phyloP scores from a whole-genome alignment of 2,113 vertebrate genomes.

The Alethe castanea region DNA sequence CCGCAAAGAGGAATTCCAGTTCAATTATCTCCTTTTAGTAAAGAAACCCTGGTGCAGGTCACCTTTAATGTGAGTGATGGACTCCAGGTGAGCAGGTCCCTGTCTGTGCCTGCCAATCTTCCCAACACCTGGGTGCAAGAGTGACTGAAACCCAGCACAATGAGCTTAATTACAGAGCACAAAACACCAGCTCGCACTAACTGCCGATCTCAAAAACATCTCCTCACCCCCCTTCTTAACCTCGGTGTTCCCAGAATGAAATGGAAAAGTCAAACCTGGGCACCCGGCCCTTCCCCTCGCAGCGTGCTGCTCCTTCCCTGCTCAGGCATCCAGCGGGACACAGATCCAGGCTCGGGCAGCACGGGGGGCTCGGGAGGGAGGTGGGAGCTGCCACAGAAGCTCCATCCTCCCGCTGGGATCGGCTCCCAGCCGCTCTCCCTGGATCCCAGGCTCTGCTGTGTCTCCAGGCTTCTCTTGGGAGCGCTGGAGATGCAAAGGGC shows the following conservation, averaged over 20 bases:
- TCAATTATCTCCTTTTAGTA: neutral
- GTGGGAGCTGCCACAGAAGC: neutral
- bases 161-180: neutral
- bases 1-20: neutral
- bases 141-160: neutral
- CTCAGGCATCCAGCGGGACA: neutral
- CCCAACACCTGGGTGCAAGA: neutral
- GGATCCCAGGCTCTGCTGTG: neutral
- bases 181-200: neutral
- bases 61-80: neutral
- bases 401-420: neutral
- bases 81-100: neutral
- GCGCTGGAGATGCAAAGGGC: neutral
- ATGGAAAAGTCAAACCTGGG: neutral
- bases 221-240: neutral
- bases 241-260: neutral
- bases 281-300: neutral
- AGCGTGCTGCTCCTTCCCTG: neutral
- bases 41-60: neutral
- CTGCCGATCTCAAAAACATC: neutral
- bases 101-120: neutral
- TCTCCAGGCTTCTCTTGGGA: neutral
- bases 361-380: neutral
- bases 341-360: neutral
- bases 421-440: accelerated